phyloP scores from a whole-genome alignment of 2,888 invertebrate species.

The Zygogramma bicolorata region DNA sequence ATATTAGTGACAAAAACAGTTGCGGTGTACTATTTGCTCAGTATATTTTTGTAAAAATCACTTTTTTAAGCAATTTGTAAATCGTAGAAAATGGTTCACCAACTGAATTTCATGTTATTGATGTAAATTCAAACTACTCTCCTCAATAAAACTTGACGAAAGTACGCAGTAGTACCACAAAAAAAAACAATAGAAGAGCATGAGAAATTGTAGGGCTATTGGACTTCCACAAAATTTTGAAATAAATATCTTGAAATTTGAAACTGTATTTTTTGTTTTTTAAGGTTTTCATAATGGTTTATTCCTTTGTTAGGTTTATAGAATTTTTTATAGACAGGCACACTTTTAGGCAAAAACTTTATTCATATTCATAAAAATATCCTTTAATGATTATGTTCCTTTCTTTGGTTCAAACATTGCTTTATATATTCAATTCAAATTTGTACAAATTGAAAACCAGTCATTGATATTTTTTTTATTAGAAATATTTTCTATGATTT shows the following conservation, averaged over 20 bases:
- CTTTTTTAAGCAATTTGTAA: slow-evolving; percentile 56
- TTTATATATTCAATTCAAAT: slow-evolving; percentile 24
- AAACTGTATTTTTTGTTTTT: slow-evolving; percentile 32
- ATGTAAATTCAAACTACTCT: slow-evolving; percentile 23
- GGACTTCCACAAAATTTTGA: slow-evolving; percentile 68
- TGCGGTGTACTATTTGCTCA: slow-evolving; percentile 64
- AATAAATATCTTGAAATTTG: slow-evolving; percentile 66
- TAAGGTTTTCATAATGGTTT: background rate
- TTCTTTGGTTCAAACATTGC: slow-evolving; percentile 33
- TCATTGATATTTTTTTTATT: background rate
- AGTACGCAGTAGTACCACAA: slow-evolving; percentile 48
- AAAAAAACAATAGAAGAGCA: slow-evolving; percentile 63
- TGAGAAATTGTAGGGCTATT: slow-evolving; percentile 67
- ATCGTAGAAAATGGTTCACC: slow-evolving; percentile 65
- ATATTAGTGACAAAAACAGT: slow-evolving; percentile 50
- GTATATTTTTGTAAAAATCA: slow-evolving; percentile 63
- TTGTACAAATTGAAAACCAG: slow-evolving; percentile 25
- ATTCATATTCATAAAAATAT: slow-evolving; percentile 2
- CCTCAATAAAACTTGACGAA: slow-evolving; percentile 34
- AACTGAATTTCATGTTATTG: slow-evolving; percentile 47
- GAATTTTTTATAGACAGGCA: too few species aligned
- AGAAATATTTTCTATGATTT: too few species aligned
- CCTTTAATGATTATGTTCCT: background rate
- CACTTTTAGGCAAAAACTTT: background rate
- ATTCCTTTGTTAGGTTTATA: background rate